phyloP scores from a whole-genome alignment of 2,888 invertebrate species.

The Ferrisia virgata region DNA sequence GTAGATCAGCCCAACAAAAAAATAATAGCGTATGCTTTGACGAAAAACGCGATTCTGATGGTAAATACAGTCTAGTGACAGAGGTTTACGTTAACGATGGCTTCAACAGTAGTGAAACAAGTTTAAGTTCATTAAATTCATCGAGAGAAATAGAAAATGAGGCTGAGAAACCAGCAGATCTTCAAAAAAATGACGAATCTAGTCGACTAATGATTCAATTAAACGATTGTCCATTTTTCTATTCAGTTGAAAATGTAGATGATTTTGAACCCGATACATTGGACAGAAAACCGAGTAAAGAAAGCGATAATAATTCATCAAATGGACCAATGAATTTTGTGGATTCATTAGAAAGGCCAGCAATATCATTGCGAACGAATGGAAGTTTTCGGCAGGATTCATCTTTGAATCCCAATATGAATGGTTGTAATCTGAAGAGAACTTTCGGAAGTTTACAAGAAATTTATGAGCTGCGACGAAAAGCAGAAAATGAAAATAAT shows the following conservation, averaged over 20 bases:
- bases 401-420: neutral
- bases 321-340: constrained; percentile 8
- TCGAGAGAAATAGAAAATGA: constrained; percentile 56
- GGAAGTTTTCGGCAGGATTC: constrained; percentile 34
- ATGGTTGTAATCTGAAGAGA: neutral
- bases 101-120: constrained; percentile 55
- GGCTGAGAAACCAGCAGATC: neutral
- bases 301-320: neutral
- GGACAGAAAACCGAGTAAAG: constrained; percentile 62
- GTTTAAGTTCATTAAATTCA: constrained; percentile 49
- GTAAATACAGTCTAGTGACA: constrained; percentile 68
- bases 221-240: constrained; percentile 70
- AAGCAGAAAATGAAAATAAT: constrained; percentile 39
- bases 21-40: neutral
- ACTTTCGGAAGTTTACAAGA: constrained; percentile 47
- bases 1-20: constrained; percentile 19
- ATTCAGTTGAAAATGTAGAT: constrained; percentile 65
- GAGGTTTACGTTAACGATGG: constrained; percentile 77
- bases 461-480: constrained; percentile 49
- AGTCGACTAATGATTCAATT: constrained; percentile 79
- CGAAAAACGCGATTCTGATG: constrained; percentile 48
- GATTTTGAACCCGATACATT: constrained; percentile 83
- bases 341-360: constrained; percentile 36
- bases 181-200: constrained; percentile 20
- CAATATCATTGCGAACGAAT: constrained; percentile 20